Evolutionary conservation across 2,888 invertebrate species (phyloP), one percentile per base, ranked within the genome.

Genomic region (Drosophila bunnanda): DNA sequence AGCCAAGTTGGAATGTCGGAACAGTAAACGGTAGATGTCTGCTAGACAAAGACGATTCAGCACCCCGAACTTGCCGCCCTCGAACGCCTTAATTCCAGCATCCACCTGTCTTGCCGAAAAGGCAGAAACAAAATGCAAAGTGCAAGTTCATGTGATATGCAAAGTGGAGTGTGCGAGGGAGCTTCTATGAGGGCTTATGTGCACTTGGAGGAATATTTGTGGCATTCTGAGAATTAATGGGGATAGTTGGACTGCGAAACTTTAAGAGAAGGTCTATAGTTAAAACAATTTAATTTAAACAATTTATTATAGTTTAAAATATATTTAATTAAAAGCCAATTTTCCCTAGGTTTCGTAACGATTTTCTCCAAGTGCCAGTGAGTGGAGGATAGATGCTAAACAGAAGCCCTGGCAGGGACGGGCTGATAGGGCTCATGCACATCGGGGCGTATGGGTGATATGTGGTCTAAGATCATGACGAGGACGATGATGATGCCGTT

Each of bases 141-240:
- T 83, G 83, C 85, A 88, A 83, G 88, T 79, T 88, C 83, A 71
- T 88, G 85, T 85, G 83, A 85, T 72, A 88, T 88, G 88, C 75
- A 82, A 85, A 85, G 85, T 85, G 80, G 67, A 74, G 75, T 69
- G 54, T 39, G 69, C 53, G 50, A 56, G 71, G 22, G 52, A 67
- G 43, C 72, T 62, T 34, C 50, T 28, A 52, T 48, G 60, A 60
- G 52, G 58, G 48, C 53, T 66, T 46, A 28, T 39, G 22, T 39
- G 39, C 59, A 60, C 59, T 32, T 9, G 7, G 25, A 56, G n/a
- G 22, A 22, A 38, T 15, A 17, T 6, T 28, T 28, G 28, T 7
- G 22, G 43, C 0, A 22, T 7, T 22, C 13, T 0, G n/a, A 5
- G 5, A 28, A 10, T 10, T 10, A 1, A 10, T 10, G 4, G 0